Evolutionary conservation across 2,888 invertebrate genomes (phyloP).

Genomic region (Hirtodrosophila histrioides): DNA sequence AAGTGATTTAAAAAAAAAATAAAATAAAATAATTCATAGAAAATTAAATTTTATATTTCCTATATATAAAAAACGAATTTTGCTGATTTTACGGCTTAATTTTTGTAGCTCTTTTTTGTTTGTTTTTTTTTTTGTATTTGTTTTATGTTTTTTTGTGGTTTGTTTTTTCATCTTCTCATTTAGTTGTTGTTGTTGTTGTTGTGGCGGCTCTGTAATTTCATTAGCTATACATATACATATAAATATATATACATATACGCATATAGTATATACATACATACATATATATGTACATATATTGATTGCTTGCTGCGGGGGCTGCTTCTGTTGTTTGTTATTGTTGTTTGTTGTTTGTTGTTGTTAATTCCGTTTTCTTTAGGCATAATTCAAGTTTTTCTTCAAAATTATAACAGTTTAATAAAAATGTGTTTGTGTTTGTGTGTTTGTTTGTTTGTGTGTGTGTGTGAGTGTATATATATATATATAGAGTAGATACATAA

Average conservation of each 20-base stretch:
- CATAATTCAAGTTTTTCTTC: slow-evolving; percentile 4
- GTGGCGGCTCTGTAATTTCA: too few species aligned
- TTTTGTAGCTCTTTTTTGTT: slow-evolving; percentile 34
- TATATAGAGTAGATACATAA: not conserved
- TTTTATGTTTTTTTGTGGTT: slow-evolving; percentile 18
- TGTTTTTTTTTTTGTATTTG: slow-evolving; percentile 17
- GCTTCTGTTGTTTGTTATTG: not conserved
- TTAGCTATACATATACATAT: too few species aligned
- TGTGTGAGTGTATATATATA: too few species aligned
- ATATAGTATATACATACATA: too few species aligned
- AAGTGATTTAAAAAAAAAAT: slow-evolving; percentile 56
- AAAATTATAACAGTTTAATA: not conserved
- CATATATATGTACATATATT: too few species aligned
- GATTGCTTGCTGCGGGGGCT: too few species aligned
- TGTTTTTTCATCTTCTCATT: slow-evolving; percentile 3
- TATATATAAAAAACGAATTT: slow-evolving; percentile 70
- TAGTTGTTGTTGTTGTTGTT: too few species aligned
- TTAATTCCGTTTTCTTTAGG: slow-evolving; percentile 7
- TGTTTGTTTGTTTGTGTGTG: too few species aligned
- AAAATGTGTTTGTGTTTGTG: not conserved
- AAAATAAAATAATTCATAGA: slow-evolving; percentile 62
- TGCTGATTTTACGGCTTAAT: slow-evolving; percentile 47
- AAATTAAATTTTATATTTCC: slow-evolving; percentile 62
- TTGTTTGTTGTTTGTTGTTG: slow-evolving; percentile 9
- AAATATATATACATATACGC: too few species aligned